phyloP scores from a whole-genome alignment of 2,888 invertebrate genomes.

The Thera obeliscata region DNA sequence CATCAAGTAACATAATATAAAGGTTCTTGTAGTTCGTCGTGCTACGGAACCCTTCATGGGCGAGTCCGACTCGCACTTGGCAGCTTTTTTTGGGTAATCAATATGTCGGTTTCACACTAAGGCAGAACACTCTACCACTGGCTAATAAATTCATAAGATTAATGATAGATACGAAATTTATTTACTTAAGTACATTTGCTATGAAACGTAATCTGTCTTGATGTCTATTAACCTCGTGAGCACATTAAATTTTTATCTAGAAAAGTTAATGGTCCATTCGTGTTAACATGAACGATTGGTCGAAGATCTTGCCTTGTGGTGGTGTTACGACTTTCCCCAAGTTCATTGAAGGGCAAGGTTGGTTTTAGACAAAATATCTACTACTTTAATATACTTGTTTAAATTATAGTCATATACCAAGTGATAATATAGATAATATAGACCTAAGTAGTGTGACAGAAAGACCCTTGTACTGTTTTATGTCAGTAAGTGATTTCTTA shows the following conservation, averaged over 20 bases:
- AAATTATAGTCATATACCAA: too few species aligned
- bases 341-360: slow-evolving; percentile 7
- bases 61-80: too few species aligned
- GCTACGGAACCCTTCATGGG: too few species aligned
- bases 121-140: slow-evolving; percentile 66
- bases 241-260: slow-evolving; percentile 59
- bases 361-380: neutral
- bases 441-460: too few species aligned
- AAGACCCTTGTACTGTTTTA: too few species aligned
- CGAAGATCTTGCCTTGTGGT: slow-evolving; percentile 23
- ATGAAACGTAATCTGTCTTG: slow-evolving; percentile 75
- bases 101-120: slow-evolving; percentile 70
- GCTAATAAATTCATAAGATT: slow-evolving; percentile 78
- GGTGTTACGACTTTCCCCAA: slow-evolving; percentile 22
- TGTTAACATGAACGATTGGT: slow-evolving; percentile 56
- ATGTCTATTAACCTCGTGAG: slow-evolving; percentile 72
- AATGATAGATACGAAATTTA: slow-evolving; percentile 77
- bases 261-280: slow-evolving; percentile 58
- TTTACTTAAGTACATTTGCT: slow-evolving; percentile 73
- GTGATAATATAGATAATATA: too few species aligned
- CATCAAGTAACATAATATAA: too few species aligned
- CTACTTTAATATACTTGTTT: too few species aligned
- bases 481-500: slow-evolving; percentile 12
- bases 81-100: slow-evolving; percentile 70
- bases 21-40: too few species aligned